A percentile compares a stretch with the other conserved stretches of the same genome.
Evolutionary conservation across 2,113 vertebrate genomes (phyloP).

Genomic region (Bothrops jararaca): DNA sequence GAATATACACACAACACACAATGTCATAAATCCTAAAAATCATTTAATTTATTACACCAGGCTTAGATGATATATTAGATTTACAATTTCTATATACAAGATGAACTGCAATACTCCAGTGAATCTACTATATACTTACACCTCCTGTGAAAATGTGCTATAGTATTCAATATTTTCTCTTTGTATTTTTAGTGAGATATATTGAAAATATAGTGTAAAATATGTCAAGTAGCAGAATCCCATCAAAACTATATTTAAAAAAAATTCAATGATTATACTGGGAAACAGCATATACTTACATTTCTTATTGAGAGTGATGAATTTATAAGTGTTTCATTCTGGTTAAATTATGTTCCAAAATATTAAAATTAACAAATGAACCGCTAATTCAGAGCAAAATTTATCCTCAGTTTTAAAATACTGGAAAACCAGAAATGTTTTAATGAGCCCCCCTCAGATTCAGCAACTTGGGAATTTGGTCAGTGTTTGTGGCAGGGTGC

Average conservation of each 20-base stretch:
- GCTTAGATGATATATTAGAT: neutral
- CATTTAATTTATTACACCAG: neutral
- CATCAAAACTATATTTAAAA: neutral
- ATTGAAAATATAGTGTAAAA: neutral
- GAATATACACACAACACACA: neutral
- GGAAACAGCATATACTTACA: neutral
- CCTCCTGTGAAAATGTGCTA: neutral
- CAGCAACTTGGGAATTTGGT: neutral
- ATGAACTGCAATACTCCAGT: neutral
- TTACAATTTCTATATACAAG: neutral
- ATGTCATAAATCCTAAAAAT: neutral
- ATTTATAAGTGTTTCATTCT: neutral
- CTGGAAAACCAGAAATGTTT: neutral
- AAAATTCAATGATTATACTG: neutral
- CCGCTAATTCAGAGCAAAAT: neutral
- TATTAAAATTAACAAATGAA: neutral
- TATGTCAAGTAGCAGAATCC: neutral
- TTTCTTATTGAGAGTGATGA: neutral
- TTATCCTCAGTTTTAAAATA: neutral
- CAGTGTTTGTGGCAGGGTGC: too few species aligned
- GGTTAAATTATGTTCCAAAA: neutral
- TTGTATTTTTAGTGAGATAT: neutral
- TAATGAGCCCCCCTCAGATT: neutral
- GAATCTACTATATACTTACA: neutral
- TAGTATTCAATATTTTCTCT: neutral